phyloP scores from a whole-genome alignment of 2,888 invertebrate genomes.

The Cephus pygmeus region DNA sequence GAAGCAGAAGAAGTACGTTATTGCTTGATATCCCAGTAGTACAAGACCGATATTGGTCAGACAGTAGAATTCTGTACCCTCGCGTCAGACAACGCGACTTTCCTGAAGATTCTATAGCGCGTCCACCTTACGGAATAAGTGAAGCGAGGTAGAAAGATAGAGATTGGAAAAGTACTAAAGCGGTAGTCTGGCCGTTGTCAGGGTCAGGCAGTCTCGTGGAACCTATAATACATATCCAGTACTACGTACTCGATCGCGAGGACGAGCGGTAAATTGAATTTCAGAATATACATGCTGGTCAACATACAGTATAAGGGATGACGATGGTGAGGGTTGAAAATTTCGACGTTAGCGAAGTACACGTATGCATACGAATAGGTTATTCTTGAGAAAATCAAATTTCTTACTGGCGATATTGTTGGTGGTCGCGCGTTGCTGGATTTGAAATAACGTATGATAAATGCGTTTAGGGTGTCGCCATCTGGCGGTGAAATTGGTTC shows the following conservation, averaged over 20 bases:
- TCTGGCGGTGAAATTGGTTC: not conserved
- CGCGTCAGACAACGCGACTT: constrained; percentile 49
- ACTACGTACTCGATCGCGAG: constrained; percentile 21
- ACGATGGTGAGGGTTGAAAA: not conserved
- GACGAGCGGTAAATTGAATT: constrained; percentile 40
- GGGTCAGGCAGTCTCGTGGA: constrained; percentile 32
- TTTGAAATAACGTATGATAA: not conserved
- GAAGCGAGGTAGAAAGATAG: constrained; percentile 24
- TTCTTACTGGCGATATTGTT: not conserved
- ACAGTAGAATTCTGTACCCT: constrained; percentile 48
- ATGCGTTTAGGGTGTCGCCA: not conserved
- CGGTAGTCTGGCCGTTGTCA: constrained; percentile 38
- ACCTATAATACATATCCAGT: constrained; percentile 22
- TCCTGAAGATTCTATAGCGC: constrained; percentile 29
- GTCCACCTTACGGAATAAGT: not conserved
- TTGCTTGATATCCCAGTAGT: constrained; percentile 30
- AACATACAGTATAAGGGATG: not conserved
- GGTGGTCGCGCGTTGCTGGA: not conserved
- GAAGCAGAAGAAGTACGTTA: not conserved
- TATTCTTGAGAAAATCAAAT: not conserved
- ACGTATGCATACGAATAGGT: not conserved
- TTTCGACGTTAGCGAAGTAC: not conserved
- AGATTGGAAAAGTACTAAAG: constrained; percentile 30
- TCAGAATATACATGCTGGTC: constrained; percentile 2
- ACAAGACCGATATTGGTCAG: constrained; percentile 48